Base-by-base conservation (phyloP, 2,888 invertebrate species). In the Cataglyphis albicans region DNA sequence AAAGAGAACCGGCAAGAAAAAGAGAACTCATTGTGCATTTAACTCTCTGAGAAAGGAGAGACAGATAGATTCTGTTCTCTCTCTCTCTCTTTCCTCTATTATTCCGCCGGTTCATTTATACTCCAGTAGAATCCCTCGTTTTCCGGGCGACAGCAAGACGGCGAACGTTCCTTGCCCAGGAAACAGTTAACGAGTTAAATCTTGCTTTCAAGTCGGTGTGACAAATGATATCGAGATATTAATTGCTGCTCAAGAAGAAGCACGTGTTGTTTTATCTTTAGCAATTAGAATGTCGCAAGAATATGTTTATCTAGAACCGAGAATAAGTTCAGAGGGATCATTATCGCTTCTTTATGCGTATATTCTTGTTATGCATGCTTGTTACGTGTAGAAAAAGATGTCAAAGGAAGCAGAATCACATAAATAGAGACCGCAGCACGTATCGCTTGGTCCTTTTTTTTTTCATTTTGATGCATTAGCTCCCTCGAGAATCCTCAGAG, bases 121-220 rank as follows among this genome's bases (percentile, higher is more conserved):
- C n/a, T 59, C 32, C 32, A 1, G 10, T 3, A 32, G 29, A 57
- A 55, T 32, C 68, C 21, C 12, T 41, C 38, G 65, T 38, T 41
- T 68, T 68, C 21, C 52, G n/a, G 57, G 70, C 70, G 70, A 68
- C 70, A 59, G 32, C 44, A 70, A 70, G 41, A 21, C 32, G 32
- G 57, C 55, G n/a, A 63, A 44, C 12, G 74, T 75, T 64, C 4
- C 35, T 35, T 6, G 21, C 9, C 6, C 32, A 9, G 57, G 41
- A 70, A 78, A 68, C n/a, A 32, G 15, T 74, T 48, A 44, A 48
- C 9, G 25, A 18, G 41, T 70, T 68, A 78, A 59, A 78, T 32
- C 57, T 44, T 15, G 41, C 38, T 18, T 57, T 67, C 41, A 29
- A 44, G 38, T 52, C 41, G 41, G 6, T 59, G 6, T 59, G 44